Percentiles rank a stretch among this genome's conserved stretches.
These are phyloP conservation scores for Streptopelia turtur DNA, from an alignment of 2,797 vertebrate genomes.

Conservation along the genomic window DNA sequence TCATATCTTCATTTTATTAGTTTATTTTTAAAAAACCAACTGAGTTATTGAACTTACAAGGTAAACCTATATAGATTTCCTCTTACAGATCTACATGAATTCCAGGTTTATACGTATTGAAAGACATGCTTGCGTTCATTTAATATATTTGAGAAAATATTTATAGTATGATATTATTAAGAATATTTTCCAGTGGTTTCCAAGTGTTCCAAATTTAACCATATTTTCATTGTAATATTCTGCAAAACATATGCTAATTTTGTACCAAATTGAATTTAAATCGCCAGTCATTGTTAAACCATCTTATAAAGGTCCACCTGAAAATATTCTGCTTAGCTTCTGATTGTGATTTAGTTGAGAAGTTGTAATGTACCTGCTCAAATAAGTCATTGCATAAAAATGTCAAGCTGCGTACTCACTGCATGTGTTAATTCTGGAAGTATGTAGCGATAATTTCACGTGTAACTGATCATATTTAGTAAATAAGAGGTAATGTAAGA, in stretches of 20 bases:
- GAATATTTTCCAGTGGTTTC: neutral
- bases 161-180: neutral
- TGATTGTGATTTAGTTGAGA: neutral
- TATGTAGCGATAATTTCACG: neutral
- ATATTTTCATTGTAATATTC: neutral
- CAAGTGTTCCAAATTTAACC: neutral
- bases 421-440: neutral
- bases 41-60: neutral
- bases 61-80: neutral
- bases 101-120: neutral
- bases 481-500: neutral
- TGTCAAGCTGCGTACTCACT: neutral
- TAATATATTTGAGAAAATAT: neutral
- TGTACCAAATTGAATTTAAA: neutral
- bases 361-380: neutral
- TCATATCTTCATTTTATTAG: neutral
- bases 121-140: neutral
- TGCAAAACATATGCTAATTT: neutral
- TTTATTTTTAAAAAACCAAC: accelerated
- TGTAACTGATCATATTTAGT: neutral
- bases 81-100: neutral
- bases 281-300: neutral
- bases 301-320: neutral
- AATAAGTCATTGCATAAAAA: neutral
- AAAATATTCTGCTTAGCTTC: neutral